Conservation (phyloP, 2,797 vertebrate species). For the Melanotaenia nigrans region DNA sequence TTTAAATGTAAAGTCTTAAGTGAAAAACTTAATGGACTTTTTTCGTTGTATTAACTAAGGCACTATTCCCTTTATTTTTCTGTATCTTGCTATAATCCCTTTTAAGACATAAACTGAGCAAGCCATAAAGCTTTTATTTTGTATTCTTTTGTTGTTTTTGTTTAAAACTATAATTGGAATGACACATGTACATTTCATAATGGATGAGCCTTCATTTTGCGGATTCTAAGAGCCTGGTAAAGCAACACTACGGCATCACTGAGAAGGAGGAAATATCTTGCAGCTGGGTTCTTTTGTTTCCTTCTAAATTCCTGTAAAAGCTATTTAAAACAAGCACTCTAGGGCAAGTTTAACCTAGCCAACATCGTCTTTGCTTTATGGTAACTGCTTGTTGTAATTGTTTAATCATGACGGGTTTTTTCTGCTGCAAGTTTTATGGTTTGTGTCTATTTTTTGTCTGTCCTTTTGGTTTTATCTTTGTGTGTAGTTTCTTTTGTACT, state of each 20-base stretch:
- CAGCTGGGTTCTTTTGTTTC: background rate
- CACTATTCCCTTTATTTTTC: background rate
- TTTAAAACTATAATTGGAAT: background rate
- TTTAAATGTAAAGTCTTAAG: conserved; percentile 4
- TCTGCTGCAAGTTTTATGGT: no score
- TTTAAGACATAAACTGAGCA: background rate
- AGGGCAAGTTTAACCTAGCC: background rate
- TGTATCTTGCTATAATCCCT: background rate
- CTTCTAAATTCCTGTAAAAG: background rate
- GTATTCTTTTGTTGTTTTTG: background rate
- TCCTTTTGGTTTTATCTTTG: no score
- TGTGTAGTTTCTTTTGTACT: no score
- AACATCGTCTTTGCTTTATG: background rate
- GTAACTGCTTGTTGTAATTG: no score
- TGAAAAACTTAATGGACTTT: conserved; percentile 23
- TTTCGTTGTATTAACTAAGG: background rate
- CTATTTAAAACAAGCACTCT: background rate
- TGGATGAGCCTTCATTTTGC: background rate
- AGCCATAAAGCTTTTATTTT: background rate
- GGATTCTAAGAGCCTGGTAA: no score
- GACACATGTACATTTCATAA: background rate
- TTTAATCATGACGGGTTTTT: no score
- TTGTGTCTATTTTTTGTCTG: no score
- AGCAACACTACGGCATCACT: no score
- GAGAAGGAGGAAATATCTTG: background rate